Evolutionary conservation across 2,888 invertebrate genomes (phyloP).

Genomic region (Leptothorax acervorum): DNA sequence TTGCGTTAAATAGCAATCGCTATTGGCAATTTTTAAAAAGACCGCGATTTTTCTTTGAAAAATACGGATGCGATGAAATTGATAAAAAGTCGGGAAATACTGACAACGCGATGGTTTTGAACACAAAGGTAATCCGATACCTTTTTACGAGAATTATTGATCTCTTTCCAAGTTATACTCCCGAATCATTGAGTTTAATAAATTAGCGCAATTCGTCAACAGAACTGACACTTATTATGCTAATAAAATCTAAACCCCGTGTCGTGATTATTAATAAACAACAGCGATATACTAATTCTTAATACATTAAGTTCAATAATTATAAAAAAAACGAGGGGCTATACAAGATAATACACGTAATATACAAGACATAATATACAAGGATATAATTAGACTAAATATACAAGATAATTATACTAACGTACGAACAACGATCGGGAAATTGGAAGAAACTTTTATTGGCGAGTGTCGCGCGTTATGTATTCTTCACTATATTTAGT

Average conservation of each 20-base stretch:
- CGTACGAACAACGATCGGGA: constrained; percentile 66
- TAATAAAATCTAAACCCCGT: constrained; percentile 58
- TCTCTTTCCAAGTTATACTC: constrained; percentile 35
- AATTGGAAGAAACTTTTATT: constrained; percentile 54
- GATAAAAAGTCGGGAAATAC: constrained; percentile 37
- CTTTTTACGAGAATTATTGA: constrained; percentile 45
- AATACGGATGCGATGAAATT: neutral
- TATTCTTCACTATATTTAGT: constrained; percentile 13
- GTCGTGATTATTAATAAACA: constrained; percentile 58
- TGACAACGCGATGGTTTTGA: constrained; percentile 63
- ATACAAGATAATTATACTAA: constrained; percentile 67
- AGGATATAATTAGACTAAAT: constrained; percentile 60
- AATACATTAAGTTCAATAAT: constrained; percentile 56
- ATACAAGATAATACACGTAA: constrained; percentile 63
- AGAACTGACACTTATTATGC: constrained; percentile 53
- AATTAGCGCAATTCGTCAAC: constrained; percentile 22
- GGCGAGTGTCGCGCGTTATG: constrained; percentile 13
- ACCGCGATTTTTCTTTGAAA: neutral
- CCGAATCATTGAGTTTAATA: constrained; percentile 28
- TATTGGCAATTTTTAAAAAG: constrained; percentile 1
- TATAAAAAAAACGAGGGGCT: constrained; percentile 60
- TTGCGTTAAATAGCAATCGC: constrained; percentile 34
- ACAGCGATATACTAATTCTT: constrained; percentile 63
- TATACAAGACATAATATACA: constrained; percentile 56
- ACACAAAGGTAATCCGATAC: constrained; percentile 53